phyloP scores from a whole-genome alignment of 2,797 vertebrate species.

The Clarias fuscus region DNA sequence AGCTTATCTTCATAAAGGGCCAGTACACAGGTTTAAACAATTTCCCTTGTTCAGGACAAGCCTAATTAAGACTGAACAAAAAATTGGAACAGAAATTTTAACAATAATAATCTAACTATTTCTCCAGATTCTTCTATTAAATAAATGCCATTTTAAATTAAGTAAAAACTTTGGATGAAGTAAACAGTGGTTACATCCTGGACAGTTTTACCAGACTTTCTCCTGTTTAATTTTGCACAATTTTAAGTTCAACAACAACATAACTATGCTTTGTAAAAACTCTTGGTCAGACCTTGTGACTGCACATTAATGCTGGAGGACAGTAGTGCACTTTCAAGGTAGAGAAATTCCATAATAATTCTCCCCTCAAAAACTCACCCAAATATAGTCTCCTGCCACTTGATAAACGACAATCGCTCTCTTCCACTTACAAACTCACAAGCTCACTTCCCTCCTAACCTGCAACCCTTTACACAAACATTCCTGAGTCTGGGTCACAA shows the following conservation, averaged over 20 bases:
- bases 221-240: neutral
- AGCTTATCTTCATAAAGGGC: neutral
- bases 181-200: neutral
- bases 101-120: neutral
- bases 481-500: slow-evolving; percentile 54
- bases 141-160: neutral
- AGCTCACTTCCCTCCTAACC: neutral
- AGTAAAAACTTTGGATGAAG: neutral
- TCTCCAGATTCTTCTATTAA: neutral
- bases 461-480: slow-evolving; percentile 43
- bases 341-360: neutral
- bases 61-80: neutral
- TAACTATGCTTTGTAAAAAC: neutral
- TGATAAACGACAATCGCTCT: neutral
- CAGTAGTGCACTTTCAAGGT: neutral
- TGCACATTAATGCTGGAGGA: neutral
- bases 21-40: neutral
- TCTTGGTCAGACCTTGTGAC: neutral
- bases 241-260: no score
- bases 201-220: neutral
- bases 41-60: neutral
- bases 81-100: neutral
- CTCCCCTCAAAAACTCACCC: neutral
- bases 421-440: neutral
- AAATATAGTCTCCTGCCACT: slow-evolving; percentile 10